Percentiles rank a stretch among this genome's conserved stretches.
Evolutionary conservation across 2,113 vertebrate genomes (phyloP).

Genomic region (Bothrops jararaca): DNA sequence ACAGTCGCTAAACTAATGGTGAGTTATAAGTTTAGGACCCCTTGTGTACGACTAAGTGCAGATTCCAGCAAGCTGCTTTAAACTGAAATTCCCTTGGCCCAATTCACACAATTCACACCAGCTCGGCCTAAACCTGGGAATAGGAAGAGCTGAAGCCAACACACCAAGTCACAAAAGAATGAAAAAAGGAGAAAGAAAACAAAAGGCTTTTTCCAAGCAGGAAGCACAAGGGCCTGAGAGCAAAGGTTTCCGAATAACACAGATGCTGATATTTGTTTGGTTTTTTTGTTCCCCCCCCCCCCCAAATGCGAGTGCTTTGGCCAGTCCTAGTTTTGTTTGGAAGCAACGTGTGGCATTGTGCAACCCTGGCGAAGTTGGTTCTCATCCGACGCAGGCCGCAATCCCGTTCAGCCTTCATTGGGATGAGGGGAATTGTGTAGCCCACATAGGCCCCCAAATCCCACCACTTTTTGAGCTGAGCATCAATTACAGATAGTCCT

Average conservation of each 20-base stretch:
- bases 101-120: background rate
- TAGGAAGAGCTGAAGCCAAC: too few relatives aligned
- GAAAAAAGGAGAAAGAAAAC: background rate
- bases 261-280: constrained; percentile 34
- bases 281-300: constrained; percentile 26
- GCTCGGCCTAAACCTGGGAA: background rate
- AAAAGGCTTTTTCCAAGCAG: constrained; percentile 41
- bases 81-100: background rate
- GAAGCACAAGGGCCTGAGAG: constrained; percentile 45
- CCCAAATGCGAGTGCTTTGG: constrained; percentile 39
- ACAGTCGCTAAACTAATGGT: background rate
- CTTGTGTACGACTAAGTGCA: background rate
- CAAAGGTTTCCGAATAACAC: constrained; percentile 47
- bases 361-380: background rate
- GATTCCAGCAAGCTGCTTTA: background rate
- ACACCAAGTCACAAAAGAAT: background rate
- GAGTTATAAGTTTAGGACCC: background rate
- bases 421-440: too few relatives aligned
- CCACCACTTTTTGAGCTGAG: too few relatives aligned
- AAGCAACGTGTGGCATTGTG: background rate
- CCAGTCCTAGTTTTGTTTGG: constrained; percentile 40
- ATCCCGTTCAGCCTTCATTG: background rate
- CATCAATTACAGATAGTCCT: background rate
- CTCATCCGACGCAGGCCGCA: background rate
- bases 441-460: accelerated